phyloP scores from a whole-genome alignment of 2,797 vertebrate genomes.

The Phalanger gymnotis region DNA sequence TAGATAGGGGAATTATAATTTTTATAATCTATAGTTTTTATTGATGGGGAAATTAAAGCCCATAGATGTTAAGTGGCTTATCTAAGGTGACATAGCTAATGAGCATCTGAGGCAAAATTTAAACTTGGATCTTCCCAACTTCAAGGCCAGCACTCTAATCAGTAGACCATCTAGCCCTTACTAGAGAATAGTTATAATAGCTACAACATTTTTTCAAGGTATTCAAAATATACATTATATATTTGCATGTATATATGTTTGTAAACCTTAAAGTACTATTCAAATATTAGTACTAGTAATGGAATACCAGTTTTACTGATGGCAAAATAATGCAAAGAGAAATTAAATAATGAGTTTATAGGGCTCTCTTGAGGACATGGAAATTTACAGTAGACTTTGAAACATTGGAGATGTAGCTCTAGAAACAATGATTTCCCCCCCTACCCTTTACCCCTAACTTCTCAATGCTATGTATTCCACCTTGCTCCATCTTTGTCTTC shows the following conservation, averaged over 20 bases:
- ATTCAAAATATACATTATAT: background rate
- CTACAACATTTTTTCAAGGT: background rate
- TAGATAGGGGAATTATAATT: background rate
- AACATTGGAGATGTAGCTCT: background rate
- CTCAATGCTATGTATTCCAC: background rate
- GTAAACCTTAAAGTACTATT: background rate
- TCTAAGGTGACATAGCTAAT: background rate
- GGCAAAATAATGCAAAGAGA: background rate
- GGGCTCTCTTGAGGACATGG: background rate
- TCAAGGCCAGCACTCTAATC: background rate
- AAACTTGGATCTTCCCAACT: background rate
- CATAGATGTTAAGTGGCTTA: background rate
- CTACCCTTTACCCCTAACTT: fast-evolving
- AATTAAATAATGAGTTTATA: background rate
- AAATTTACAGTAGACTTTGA: background rate
- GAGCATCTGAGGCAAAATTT: background rate
- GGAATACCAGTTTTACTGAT: background rate
- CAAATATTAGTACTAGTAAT: background rate
- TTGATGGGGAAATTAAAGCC: background rate
- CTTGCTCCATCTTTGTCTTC: background rate
- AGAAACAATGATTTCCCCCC: background rate
- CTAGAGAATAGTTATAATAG: background rate
- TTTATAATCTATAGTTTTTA: too few species aligned
- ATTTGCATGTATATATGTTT: background rate
- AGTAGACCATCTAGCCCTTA: background rate